Percentiles rank a stretch among this genome's conserved stretches.
These are phyloP conservation scores for Tachyglossus aculeatus DNA, from an alignment of 2,797 vertebrate genomes.

Conservation along the genomic window DNA sequence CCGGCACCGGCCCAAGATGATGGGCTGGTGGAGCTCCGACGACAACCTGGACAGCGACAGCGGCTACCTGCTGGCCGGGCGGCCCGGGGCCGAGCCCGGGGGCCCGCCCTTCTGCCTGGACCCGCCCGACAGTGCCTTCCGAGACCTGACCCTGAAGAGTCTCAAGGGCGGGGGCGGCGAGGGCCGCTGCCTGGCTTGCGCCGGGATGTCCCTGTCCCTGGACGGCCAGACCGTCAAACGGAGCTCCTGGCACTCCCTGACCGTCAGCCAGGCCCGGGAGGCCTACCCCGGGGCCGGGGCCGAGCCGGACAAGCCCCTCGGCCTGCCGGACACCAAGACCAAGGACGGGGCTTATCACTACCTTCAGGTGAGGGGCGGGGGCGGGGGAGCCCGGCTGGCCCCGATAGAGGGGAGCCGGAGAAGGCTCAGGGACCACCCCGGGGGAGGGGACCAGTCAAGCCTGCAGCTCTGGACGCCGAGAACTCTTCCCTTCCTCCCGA, in stretches of 20 bases:
- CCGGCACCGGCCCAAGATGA: conserved; percentile 82
- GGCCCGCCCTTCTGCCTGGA: conserved; percentile 83
- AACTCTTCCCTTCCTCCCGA: no score
- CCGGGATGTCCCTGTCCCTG: conserved; percentile 89
- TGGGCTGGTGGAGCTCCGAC: conserved; percentile 99
- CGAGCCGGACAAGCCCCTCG: conserved; percentile 89
- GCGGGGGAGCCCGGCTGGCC: not conserved
- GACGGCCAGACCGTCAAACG: conserved; percentile 94
- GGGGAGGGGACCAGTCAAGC: no score
- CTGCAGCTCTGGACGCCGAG: no score
- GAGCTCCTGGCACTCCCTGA: conserved; percentile 98
- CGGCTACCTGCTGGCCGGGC: conserved; percentile 86
- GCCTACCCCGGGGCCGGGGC: conserved; percentile 85
- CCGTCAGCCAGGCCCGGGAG: conserved; percentile 95
- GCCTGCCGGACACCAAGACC: conserved; percentile 88
- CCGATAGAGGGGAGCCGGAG: no score
- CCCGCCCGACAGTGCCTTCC: conserved; percentile 92
- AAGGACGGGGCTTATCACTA: conserved; percentile 94
- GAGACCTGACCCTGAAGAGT: conserved; percentile 94
- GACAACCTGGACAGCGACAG: conserved; percentile 99
- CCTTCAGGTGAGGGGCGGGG: conserved; percentile 85
- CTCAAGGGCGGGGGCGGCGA: conserved; percentile 84
- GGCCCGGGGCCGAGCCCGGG: conserved; percentile 74
- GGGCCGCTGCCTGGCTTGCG: conserved; percentile 94
- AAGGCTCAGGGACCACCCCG: no score